Conservation (phyloP, 2,797 vertebrate genomes). For the Sebastes umbrosus region DNA sequence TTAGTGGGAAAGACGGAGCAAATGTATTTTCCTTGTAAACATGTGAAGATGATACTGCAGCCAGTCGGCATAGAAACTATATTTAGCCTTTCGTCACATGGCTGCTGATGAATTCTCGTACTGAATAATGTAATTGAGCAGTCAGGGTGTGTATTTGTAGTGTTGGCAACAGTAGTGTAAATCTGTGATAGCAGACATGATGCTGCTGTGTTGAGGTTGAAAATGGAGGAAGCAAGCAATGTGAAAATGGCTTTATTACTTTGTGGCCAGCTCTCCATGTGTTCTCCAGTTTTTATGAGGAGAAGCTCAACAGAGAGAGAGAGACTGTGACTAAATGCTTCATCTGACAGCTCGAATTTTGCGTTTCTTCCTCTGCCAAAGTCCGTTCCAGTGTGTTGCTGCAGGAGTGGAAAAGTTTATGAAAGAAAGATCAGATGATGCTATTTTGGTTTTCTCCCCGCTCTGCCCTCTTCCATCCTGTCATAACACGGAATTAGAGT, state of each 20-base stretch:
- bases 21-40: slow-evolving; percentile 17
- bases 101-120: slow-evolving; percentile 45
- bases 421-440: slow-evolving; percentile 74
- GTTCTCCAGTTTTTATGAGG: slow-evolving; percentile 1
- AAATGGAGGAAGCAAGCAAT: not conserved
- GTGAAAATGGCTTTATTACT: not conserved
- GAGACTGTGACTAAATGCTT: slow-evolving; percentile 42
- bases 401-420: slow-evolving; percentile 74
- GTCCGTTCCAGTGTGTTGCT: slow-evolving; percentile 46
- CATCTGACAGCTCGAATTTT: slow-evolving; percentile 42
- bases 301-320: not conserved
- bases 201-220: not conserved
- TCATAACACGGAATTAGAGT: slow-evolving; percentile 57
- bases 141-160: slow-evolving; percentile 48
- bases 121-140: slow-evolving; percentile 42
- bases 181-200: slow-evolving; percentile 15
- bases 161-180: not conserved
- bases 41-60: slow-evolving; percentile 24
- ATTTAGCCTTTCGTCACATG: slow-evolving; percentile 56
- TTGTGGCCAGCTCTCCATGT: not conserved
- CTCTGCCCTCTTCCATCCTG: slow-evolving; percentile 49
- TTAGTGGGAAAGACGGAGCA: not conserved
- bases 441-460: slow-evolving; percentile 66
- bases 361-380: slow-evolving; percentile 44
- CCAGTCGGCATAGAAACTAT: slow-evolving; percentile 13